Conservation (phyloP, 2,797 vertebrate species). For the Chiroxiphia lanceolata region DNA sequence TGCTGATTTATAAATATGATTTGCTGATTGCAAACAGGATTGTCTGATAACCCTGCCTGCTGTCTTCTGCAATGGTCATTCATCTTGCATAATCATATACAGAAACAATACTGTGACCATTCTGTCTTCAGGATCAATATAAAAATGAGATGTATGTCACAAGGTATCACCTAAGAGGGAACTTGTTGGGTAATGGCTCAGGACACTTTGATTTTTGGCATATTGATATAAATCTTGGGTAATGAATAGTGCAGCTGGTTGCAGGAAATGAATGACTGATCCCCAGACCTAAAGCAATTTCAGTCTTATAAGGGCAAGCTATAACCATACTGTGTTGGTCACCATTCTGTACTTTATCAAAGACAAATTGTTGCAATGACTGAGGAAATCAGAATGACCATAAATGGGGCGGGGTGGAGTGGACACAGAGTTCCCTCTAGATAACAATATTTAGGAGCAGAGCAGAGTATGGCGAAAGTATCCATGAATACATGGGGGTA, state of each 20-base stretch:
- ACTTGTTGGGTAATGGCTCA: neutral
- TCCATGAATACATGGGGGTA: accelerated
- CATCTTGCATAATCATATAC: neutral
- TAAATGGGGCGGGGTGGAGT: accelerated
- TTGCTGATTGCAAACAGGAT: neutral
- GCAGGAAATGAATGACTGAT: neutral
- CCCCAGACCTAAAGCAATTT: neutral
- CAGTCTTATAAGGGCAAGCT: neutral
- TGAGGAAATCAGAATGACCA: neutral
- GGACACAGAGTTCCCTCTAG: neutral
- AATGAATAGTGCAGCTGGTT: neutral
- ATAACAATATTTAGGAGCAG: neutral
- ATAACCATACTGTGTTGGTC: neutral
- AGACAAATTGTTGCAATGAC: neutral
- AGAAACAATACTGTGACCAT: neutral
- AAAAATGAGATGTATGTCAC: neutral
- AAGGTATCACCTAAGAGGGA: neutral
- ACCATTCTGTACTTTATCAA: neutral
- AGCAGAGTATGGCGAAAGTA: neutral
- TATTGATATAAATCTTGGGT: neutral
- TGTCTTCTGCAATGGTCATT: neutral
- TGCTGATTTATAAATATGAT: neutral
- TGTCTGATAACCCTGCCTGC: neutral
- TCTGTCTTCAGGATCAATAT: neutral
- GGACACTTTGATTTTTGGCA: neutral